Base-by-base conservation (phyloP, 2,888 invertebrate genomes). In the Lamproptera curius region DNA sequence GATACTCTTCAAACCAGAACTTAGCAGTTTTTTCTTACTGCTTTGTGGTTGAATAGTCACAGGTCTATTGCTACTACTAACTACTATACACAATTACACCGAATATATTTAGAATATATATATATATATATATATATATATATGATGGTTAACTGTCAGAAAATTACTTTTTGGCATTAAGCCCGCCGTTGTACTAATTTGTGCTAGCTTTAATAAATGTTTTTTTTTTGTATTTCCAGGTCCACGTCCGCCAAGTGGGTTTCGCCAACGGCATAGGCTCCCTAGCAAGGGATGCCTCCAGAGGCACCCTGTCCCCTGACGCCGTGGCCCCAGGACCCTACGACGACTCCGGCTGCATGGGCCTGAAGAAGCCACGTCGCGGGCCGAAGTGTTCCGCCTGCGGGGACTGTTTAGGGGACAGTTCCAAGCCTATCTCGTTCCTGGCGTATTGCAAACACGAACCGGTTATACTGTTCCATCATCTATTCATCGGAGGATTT, bases 391-490 rank as follows among this genome's bases (percentile, higher is more conserved):
- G 50, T 20, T 41, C 40, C n/a, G 51, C 43, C 0, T 49, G 49
- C 2, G 66, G 58, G 1, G 66, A 65, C 34, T 54, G 58, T 17
- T 11, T 48, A 45, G 57, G 26, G 46, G 51, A 43, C 56, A 62
- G 57, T 50, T 47, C 42, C 16, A 45, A 50, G 1, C 54, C 49
- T 15, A 63, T 69, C 0, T 69, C 81, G 1, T 91, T 91, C 70
- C 58, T 90, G n/a, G 76, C 84, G 28, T 91, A 91, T 70, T 88
- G 90, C 58, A 71, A 83, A 10, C 88, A 90, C 51, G 92, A 93
- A 67, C 92, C 93, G 0, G 89, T 93, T 8, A 94, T 94, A 61
- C 89, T 94, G 59, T 89, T 92, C 62, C 94, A 94, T 73, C 94
- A 94, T 61, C 81, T 93, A 10, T 93, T 94, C 63, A 92, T 94